Percentiles rank a stretch among this genome's conserved stretches.
phyloP scores from a whole-genome alignment of 2,797 vertebrate genomes.

The Epinephelus awoara region DNA sequence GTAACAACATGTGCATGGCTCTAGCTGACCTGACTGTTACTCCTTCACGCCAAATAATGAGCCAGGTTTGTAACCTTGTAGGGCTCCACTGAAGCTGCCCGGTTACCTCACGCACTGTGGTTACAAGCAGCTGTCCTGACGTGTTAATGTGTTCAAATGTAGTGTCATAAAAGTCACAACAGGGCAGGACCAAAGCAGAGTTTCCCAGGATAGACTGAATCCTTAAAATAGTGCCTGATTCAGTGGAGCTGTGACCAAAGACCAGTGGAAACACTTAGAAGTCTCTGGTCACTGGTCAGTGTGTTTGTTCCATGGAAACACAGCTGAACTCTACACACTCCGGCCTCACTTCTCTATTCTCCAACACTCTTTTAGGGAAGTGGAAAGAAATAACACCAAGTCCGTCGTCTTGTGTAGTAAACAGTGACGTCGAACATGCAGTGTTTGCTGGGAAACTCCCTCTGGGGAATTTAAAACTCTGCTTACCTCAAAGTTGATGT shows the following conservation, averaged over 20 bases:
- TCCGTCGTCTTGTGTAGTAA: slow-evolving; percentile 42
- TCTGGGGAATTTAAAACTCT: slow-evolving; percentile 5
- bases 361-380: slow-evolving; percentile 49
- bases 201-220: slow-evolving; percentile 8
- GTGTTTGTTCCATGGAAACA: slow-evolving; percentile 45
- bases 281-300: slow-evolving; percentile 1
- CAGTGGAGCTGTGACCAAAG: slow-evolving; percentile 6
- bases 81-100: background rate
- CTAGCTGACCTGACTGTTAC: background rate
- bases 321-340: slow-evolving; percentile 3
- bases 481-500: slow-evolving; percentile 94
- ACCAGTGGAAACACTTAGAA: slow-evolving; percentile 40
- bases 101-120: background rate
- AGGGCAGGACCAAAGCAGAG: background rate
- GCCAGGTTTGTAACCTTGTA: too few relatives aligned
- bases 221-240: slow-evolving; percentile 42
- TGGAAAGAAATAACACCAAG: slow-evolving; percentile 28
- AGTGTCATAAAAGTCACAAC: background rate
- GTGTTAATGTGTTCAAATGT: background rate
- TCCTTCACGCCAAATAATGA: background rate
- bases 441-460: slow-evolving; percentile 25
- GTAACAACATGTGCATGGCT: background rate
- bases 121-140: background rate
- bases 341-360: slow-evolving; percentile 63
- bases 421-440: background rate